Conservation (phyloP, 1,140 invertebrate genomes). For the Drosophila ohnishii region DNA sequence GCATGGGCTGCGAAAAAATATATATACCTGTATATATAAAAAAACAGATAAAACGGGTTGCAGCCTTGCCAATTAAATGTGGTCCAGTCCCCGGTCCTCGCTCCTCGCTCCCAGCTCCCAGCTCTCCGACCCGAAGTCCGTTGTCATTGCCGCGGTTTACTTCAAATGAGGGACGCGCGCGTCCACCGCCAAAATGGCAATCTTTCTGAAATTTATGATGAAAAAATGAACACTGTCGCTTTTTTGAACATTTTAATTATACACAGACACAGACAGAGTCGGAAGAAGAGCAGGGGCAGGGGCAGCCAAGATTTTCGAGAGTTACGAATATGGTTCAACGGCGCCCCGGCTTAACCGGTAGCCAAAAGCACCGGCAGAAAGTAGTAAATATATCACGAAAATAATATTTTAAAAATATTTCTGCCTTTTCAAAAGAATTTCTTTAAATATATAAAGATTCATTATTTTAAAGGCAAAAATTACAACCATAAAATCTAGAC, state of each 20-base stretch:
- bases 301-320: conserved; percentile 23
- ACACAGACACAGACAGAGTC: conserved; percentile 33
- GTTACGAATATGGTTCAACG: conserved; percentile 20
- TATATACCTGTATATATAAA: conserved; percentile 2
- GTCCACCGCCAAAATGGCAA: conserved; percentile 72
- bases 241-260: conserved; percentile 81
- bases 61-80: conserved; percentile 67
- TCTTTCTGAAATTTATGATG: conserved; percentile 80
- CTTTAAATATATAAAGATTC: no score
- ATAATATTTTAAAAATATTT: neutral
- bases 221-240: conserved; percentile 81
- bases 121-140: conserved; percentile 9
- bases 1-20: conserved; percentile 20
- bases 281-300: neutral
- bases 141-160: conserved; percentile 78
- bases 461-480: neutral
- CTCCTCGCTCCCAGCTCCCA: neutral
- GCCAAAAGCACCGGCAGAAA: conserved; percentile 18
- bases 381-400: neutral
- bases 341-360: conserved; percentile 32
- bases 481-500: neutral
- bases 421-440: neutral
- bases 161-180: conserved; percentile 74
- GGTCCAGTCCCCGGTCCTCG: conserved; percentile 41
- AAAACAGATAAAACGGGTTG: conserved; percentile 58